Evolutionary conservation across 2,113 vertebrate species (phyloP).

Genomic region (Salvelinus alpinus): DNA sequence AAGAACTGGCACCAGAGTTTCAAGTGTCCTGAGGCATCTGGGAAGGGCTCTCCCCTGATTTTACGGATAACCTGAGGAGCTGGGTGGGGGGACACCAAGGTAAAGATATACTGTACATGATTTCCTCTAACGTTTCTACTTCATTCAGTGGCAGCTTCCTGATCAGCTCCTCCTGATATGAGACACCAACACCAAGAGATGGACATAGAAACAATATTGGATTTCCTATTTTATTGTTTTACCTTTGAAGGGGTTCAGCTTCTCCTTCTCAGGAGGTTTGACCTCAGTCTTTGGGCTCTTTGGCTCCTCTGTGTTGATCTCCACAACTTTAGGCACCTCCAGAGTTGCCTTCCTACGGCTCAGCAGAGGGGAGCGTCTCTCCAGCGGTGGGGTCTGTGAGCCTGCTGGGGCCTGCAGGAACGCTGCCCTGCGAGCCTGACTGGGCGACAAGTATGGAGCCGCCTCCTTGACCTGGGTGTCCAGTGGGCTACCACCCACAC

Average conservation of each 20-base stretch:
- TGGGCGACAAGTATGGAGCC: constrained; percentile 77
- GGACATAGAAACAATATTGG: too few species aligned
- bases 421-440: constrained; percentile 73
- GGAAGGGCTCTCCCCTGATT: constrained; percentile 92
- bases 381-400: constrained; percentile 73
- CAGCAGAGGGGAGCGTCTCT: constrained; percentile 81
- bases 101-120: constrained; percentile 40
- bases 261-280: constrained; percentile 75
- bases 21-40: constrained; percentile 90
- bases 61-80: constrained; percentile 98
- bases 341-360: constrained; percentile 76
- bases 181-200: too few species aligned
- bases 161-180: not conserved
- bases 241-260: constrained; percentile 90
- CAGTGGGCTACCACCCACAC: constrained; percentile 14
- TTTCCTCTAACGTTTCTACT: constrained; percentile 47
- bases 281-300: constrained; percentile 59
- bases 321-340: constrained; percentile 83
- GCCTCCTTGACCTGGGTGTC: constrained; percentile 55
- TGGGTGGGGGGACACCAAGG: constrained; percentile 52
- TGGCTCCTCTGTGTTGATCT: constrained; percentile 56
- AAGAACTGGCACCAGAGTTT: constrained; percentile 99
- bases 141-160: constrained; percentile 11
- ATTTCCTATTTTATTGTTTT: constrained; percentile 32
- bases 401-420: constrained; percentile 71